These are phyloP conservation scores for Sebastes itinus DNA, from an alignment of 2,797 vertebrate genomes.

Conservation along the genomic window DNA sequence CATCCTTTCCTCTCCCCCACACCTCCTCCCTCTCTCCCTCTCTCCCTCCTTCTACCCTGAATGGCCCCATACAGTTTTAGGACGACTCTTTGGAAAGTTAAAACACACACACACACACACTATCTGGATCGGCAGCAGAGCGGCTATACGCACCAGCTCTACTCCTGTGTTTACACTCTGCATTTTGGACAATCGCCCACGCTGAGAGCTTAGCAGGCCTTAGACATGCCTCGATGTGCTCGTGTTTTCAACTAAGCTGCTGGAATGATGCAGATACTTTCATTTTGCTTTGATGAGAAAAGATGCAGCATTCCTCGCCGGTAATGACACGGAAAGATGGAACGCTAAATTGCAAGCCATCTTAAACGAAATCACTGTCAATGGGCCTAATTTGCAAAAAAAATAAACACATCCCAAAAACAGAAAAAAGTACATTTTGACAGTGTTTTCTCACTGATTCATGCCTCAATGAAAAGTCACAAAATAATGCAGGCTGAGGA, in stretches of 20 bases:
- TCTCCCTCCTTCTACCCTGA: not conserved
- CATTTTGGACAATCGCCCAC: constrained; percentile 17
- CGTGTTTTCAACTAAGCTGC: constrained; percentile 9
- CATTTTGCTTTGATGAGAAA: constrained; percentile 5
- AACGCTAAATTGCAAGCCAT: not conserved
- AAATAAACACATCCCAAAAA: not conserved
- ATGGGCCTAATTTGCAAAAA: constrained; percentile 6
- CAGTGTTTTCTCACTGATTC: constrained; percentile 41
- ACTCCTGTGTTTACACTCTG: constrained; percentile 30
- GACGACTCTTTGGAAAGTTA: constrained; percentile 29
- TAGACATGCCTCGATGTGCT: constrained; percentile 10
- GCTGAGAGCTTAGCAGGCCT: not conserved
- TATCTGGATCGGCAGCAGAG: constrained; percentile 13
- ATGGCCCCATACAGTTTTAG: not conserved
- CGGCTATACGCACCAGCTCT: not conserved
- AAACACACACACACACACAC: not conserved
- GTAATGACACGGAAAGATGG: not conserved
- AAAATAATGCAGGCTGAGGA: constrained; percentile 12
- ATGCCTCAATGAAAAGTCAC: constrained; percentile 40
- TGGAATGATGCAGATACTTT: not conserved
- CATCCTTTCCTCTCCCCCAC: not conserved
- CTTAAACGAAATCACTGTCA: constrained; percentile 8
- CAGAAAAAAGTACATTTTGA: constrained; percentile 13
- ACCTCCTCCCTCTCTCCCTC: not conserved
- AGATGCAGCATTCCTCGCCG: not conserved